Conservation (phyloP, 2,797 vertebrate genomes). For the Kryptopterus vitreolus region DNA sequence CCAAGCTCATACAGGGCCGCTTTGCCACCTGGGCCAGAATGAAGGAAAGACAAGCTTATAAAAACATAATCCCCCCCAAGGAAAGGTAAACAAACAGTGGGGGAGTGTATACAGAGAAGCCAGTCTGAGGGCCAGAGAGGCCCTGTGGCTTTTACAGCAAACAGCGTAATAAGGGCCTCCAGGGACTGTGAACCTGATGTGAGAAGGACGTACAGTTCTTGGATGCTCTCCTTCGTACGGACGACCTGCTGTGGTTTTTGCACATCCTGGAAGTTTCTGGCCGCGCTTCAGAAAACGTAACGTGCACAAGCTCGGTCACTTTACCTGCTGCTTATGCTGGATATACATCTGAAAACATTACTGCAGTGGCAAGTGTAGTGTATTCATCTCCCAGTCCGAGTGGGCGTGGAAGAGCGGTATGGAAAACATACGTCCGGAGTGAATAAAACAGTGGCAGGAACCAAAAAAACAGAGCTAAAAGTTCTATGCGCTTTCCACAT, state of each 20-base stretch:
- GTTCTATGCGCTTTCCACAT: slow-evolving; percentile 57
- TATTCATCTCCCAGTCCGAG: slow-evolving; percentile 39
- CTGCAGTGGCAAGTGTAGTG: slow-evolving; percentile 1
- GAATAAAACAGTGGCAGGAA: slow-evolving; percentile 40
- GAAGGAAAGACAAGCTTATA: slow-evolving; percentile 46
- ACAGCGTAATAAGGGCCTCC: slow-evolving; percentile 52
- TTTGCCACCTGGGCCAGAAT: slow-evolving; percentile 81
- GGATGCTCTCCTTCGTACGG: slow-evolving; percentile 20
- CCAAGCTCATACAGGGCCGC: slow-evolving; percentile 84
- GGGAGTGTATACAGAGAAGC: slow-evolving; percentile 47
- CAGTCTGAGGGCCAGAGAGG: slow-evolving; percentile 47
- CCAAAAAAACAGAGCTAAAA: slow-evolving; percentile 34
- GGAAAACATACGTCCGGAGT: slow-evolving; percentile 43
- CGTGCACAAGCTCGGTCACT: neutral
- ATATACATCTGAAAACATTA: slow-evolving; percentile 56
- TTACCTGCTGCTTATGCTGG: slow-evolving; percentile 56
- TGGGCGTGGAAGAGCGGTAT: slow-evolving; percentile 17
- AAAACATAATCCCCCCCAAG: slow-evolving; percentile 46
- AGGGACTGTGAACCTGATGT: slow-evolving; percentile 39
- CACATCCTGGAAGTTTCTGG: neutral
- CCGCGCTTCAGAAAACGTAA: neutral
- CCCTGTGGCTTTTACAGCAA: slow-evolving; percentile 48
- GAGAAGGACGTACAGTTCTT: slow-evolving; percentile 38
- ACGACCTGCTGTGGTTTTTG: slow-evolving; percentile 21
- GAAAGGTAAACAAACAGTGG: slow-evolving; percentile 56